Evolutionary conservation across 2,888 invertebrate genomes (phyloP).

Genomic region (Notocelia uddmanniana): DNA sequence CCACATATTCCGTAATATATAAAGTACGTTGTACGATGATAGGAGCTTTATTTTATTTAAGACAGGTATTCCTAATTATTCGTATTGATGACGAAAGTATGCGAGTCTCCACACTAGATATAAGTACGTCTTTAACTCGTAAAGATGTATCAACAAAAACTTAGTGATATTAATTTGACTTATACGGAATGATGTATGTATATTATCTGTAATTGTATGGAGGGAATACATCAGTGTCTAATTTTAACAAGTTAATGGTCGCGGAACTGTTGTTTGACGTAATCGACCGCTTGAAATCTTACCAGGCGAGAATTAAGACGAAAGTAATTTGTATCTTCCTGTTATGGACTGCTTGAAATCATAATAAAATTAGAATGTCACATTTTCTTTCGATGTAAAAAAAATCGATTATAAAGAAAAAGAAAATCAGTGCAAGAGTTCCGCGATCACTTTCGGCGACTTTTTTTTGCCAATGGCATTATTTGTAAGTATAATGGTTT

Average conservation of each 20-base stretch:
- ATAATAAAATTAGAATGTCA: neutral
- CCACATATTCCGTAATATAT: neutral
- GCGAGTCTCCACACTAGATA: constrained; percentile 5
- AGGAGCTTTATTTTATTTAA: constrained; percentile 5
- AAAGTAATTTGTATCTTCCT: neutral
- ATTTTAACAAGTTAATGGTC: constrained; percentile 8
- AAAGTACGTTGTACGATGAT: neutral
- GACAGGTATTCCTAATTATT: neutral
- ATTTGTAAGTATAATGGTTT: constrained; percentile 28
- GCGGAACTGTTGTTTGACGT: constrained; percentile 25
- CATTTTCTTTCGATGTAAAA: neutral
- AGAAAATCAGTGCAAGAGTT: constrained; percentile 25
- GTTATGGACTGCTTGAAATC: no score
- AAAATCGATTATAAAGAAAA: no score
- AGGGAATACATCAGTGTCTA: constrained; percentile 40
- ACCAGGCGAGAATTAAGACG: neutral
- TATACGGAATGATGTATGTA: constrained; percentile 31
- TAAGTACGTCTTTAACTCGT: constrained; percentile 21
- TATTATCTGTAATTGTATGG: constrained; percentile 22
- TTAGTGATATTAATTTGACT: constrained; percentile 20
- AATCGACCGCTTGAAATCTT: neutral
- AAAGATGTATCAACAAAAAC: constrained; percentile 2
- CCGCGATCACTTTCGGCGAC: constrained; percentile 6
- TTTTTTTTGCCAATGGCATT: constrained; percentile 12
- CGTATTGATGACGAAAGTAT: neutral